Conservation (phyloP, 53 echinoderm and acorn worm species). For the Antedon mediterranea region DNA sequence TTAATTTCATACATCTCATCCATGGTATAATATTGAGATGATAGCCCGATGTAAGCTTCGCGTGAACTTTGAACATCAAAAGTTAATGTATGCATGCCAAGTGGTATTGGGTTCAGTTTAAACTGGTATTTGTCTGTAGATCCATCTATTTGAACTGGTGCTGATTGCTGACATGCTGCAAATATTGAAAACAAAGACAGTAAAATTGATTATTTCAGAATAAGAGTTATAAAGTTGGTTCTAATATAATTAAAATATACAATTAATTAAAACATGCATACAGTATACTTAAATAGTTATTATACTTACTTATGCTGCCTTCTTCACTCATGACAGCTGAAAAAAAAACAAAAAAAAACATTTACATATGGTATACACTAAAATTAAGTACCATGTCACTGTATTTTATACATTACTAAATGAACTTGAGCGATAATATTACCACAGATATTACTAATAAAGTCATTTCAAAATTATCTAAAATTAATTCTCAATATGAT, state of each 20-base stretch:
- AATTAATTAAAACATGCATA: no score
- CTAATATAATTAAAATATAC: no score
- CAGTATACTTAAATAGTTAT: no score
- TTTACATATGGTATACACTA: no score
- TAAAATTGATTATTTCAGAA: no score
- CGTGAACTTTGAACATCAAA: conserved; percentile 5
- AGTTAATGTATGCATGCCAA: neutral
- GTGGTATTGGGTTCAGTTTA: neutral
- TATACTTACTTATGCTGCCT: neutral
- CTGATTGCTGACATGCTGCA: neutral
- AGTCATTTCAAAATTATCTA: no score
- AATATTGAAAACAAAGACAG: neutral
- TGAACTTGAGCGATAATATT: no score
- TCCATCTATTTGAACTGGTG: neutral
- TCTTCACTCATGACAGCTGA: neutral
- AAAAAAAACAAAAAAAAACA: neutral
- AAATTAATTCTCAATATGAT: no score
- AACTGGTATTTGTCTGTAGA: neutral
- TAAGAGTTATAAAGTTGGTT: no score
- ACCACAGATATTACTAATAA: no score
- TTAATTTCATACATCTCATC: conserved; percentile 12
- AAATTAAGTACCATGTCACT: no score
- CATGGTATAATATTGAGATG: neutral
- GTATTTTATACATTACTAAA: no score
- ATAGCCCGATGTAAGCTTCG: conserved; percentile 3